Percentiles rank a stretch among this genome's conserved stretches.
Evolutionary conservation across 2,888 invertebrate genomes (phyloP).

Genomic region (Cybosia mesomella): DNA sequence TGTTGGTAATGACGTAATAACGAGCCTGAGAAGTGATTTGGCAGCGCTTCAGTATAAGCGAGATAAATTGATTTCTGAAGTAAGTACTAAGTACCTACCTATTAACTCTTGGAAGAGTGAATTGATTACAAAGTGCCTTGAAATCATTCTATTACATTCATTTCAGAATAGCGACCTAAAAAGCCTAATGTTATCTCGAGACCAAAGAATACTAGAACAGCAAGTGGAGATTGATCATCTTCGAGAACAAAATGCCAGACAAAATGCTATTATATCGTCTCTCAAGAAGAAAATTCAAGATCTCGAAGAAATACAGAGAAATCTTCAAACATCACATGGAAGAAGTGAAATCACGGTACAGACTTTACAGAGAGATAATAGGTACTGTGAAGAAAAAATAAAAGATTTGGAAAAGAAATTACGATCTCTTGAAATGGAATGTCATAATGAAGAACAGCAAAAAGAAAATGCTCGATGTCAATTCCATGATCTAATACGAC

Average conservation of each 20-base stretch:
- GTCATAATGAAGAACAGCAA: slow-evolving; percentile 91
- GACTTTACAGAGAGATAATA: slow-evolving; percentile 91
- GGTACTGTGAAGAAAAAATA: slow-evolving; percentile 91
- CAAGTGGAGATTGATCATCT: slow-evolving; percentile 93
- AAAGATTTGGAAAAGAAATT: slow-evolving; percentile 92
- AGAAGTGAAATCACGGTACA: slow-evolving; percentile 91
- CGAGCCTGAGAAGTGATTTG: slow-evolving; percentile 93
- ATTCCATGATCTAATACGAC: slow-evolving; percentile 90
- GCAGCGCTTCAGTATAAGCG: slow-evolving; percentile 94
- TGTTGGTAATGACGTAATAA: slow-evolving; percentile 89
- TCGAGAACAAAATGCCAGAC: slow-evolving; percentile 93
- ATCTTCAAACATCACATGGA: slow-evolving; percentile 87
- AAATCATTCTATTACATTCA: neutral
- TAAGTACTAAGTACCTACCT: slow-evolving; percentile 67
- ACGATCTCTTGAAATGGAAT: slow-evolving; percentile 90
- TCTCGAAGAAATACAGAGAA: slow-evolving; percentile 92
- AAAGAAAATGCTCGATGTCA: slow-evolving; percentile 90
- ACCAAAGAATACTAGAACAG: slow-evolving; percentile 91
- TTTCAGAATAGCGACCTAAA: slow-evolving; percentile 90
- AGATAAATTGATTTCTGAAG: slow-evolving; percentile 92
- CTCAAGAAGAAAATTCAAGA: slow-evolving; percentile 93
- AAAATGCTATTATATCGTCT: slow-evolving; percentile 93
- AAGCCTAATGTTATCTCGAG: slow-evolving; percentile 90
- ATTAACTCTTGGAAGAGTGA: neutral
- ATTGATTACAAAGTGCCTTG: neutral